Conservation (phyloP, 2,113 vertebrate genomes). For the Terrapene triunguis region DNA sequence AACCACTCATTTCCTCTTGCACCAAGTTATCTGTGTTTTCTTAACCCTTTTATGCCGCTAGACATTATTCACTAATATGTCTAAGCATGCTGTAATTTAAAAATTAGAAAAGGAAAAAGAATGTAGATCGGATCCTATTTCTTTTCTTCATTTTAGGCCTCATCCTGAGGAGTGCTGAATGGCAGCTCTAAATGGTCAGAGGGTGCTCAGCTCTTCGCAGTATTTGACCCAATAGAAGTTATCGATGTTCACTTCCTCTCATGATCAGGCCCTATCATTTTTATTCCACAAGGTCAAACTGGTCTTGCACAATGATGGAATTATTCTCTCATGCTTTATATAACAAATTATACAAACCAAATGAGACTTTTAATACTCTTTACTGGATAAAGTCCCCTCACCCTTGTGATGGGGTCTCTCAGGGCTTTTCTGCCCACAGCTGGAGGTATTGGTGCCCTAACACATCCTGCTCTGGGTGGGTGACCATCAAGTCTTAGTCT, state of each 20-base stretch:
- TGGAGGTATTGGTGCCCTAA: too few relatives aligned
- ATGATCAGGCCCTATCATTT: background rate
- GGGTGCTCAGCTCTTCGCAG: background rate
- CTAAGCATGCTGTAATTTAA: background rate
- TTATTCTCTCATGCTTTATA: background rate
- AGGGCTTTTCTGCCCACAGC: too few relatives aligned
- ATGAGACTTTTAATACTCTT: background rate
- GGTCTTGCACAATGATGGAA: background rate
- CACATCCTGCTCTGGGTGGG: too few relatives aligned
- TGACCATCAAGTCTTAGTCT: too few relatives aligned
- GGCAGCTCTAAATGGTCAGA: background rate
- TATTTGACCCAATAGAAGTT: background rate
- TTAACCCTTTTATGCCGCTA: background rate
- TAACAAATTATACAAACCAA: background rate
- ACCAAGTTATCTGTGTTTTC: background rate
- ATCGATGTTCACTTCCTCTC: background rate
- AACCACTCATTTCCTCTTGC: background rate
- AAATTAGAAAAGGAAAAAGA: too few relatives aligned
- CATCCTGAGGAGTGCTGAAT: background rate
- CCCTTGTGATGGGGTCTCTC: background rate
- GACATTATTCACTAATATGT: background rate
- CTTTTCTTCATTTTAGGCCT: background rate
- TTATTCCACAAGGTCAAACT: background rate
- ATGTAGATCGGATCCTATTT: background rate
- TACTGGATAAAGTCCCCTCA: background rate